Percentiles rank a stretch among this genome's conserved stretches.
phyloP scores from a whole-genome alignment of 2,797 vertebrate genomes.

The Xyrichtys novacula region DNA sequence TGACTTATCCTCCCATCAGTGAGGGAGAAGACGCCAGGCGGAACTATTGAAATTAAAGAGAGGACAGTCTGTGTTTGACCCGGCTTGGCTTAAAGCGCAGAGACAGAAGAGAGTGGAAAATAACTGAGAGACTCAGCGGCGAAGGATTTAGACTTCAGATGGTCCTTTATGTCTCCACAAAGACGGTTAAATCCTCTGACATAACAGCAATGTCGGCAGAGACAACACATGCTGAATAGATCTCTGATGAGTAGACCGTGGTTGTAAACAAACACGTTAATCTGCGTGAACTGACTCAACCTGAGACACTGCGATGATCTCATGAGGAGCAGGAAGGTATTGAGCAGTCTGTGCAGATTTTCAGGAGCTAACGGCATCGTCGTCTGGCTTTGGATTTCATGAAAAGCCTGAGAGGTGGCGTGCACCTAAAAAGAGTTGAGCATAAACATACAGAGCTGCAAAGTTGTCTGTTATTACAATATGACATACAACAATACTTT shows the following conservation, averaged over 20 bases:
- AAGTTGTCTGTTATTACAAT: no score
- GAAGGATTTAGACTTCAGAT: conserved; percentile 61
- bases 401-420: no score
- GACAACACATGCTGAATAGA: conserved; percentile 59
- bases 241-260: conserved; percentile 48
- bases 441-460: no score
- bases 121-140: conserved; percentile 30
- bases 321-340: conserved; percentile 7
- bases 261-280: conserved; percentile 52
- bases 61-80: conserved; percentile 39
- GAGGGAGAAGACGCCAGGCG: conserved; percentile 23
- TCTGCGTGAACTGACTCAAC: conserved; percentile 28
- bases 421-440: no score
- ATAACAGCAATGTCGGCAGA: conserved; percentile 57
- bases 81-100: conserved; percentile 19
- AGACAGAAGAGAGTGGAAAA: conserved; percentile 53
- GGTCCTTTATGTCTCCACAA: conserved; percentile 65
- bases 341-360: no score
- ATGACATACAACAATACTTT: no score
- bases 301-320: conserved; percentile 2
- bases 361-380: no score
- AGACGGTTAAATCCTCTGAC: conserved; percentile 73
- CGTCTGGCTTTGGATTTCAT: no score
- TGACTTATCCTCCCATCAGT: conserved; percentile 2
- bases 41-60: conserved; percentile 47